Percentiles rank a stretch among this genome's conserved stretches.
phyloP scores from a whole-genome alignment of 2,113 vertebrate species.

The Danionella cerebrum region DNA sequence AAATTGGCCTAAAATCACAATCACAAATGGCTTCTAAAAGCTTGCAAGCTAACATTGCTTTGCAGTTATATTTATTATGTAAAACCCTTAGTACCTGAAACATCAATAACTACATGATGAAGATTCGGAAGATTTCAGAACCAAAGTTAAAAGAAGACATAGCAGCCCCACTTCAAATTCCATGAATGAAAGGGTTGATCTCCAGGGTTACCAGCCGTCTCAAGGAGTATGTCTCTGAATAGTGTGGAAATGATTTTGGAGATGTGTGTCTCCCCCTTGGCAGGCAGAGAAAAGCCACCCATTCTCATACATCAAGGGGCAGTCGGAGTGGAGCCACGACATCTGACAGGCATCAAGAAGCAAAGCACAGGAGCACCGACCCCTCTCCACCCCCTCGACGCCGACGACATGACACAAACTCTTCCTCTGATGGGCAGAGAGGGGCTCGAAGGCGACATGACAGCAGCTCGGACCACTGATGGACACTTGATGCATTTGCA shows the following conservation, averaged over 20 bases:
- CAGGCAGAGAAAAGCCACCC: constrained; percentile 65
- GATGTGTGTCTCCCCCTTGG: constrained; percentile 41
- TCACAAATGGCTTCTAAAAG: too few species aligned
- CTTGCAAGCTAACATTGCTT: too few species aligned
- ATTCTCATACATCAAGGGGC: constrained; percentile 68
- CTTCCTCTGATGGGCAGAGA: constrained; percentile 50
- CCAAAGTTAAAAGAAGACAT: too few species aligned
- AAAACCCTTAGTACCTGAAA: too few species aligned
- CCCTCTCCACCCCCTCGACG: constrained; percentile 42
- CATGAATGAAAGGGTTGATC: not conserved
- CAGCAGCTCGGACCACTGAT: too few species aligned
- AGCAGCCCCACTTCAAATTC: too few species aligned
- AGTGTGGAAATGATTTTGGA: constrained; percentile 53
- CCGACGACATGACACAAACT: constrained; percentile 51
- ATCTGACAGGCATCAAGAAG: constrained; percentile 63
- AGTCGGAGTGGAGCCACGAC: constrained; percentile 65
- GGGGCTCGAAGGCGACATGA: constrained; percentile 6
- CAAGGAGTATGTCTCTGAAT: constrained; percentile 9
- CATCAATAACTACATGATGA: too few species aligned
- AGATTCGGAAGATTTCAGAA: too few species aligned
- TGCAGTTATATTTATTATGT: too few species aligned
- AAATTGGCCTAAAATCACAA: too few species aligned
- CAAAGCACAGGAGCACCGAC: constrained; percentile 38
- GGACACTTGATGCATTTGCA: too few species aligned
- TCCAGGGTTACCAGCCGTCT: not conserved